Conservation (phyloP, 2,888 invertebrate species). For the Drosophila nr. medialis region DNA sequence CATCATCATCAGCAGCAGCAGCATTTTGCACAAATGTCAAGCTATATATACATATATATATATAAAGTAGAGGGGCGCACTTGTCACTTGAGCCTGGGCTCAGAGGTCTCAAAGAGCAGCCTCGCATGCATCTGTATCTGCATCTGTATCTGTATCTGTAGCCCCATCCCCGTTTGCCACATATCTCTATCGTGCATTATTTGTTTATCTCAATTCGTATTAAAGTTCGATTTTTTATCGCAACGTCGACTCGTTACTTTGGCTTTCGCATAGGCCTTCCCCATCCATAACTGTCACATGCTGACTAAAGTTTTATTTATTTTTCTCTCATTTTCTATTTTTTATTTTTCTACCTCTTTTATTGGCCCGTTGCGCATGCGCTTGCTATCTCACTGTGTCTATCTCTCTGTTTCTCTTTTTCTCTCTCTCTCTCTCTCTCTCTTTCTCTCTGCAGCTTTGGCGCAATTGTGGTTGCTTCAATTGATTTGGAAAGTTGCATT, state of each 20-base stretch:
- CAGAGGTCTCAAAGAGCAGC: conserved; percentile 59
- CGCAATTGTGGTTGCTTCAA: conserved; percentile 36
- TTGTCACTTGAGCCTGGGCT: conserved; percentile 76
- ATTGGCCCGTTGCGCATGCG: conserved; percentile 19
- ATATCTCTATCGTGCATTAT: conserved; percentile 53
- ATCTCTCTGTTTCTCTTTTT: conserved; percentile 21
- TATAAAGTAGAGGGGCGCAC: conserved; percentile 48
- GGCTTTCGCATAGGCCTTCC: conserved; percentile 43
- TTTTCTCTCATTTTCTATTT: conserved; percentile 48
- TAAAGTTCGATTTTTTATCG: conserved; percentile 78
- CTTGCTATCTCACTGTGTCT: conserved; percentile 19
- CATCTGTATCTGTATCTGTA: conserved; percentile 1
- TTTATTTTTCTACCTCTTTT: conserved; percentile 1
- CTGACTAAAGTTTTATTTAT: conserved; percentile 65
- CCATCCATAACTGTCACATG: conserved; percentile 78
- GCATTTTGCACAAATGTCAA: conserved; percentile 62
- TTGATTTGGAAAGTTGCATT: conserved; percentile 80
- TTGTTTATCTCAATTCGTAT: conserved; percentile 73
- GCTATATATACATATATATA: background rate
- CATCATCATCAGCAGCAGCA: conserved; percentile 22
- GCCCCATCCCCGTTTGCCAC: conserved; percentile 1
- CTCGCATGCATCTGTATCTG: conserved; percentile 9
- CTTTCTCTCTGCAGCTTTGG: background rate
- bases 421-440: background rate
- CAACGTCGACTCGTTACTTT: conserved; percentile 65